phyloP scores from a whole-genome alignment of 2,888 invertebrate species.

The Callyntrura sp. region DNA sequence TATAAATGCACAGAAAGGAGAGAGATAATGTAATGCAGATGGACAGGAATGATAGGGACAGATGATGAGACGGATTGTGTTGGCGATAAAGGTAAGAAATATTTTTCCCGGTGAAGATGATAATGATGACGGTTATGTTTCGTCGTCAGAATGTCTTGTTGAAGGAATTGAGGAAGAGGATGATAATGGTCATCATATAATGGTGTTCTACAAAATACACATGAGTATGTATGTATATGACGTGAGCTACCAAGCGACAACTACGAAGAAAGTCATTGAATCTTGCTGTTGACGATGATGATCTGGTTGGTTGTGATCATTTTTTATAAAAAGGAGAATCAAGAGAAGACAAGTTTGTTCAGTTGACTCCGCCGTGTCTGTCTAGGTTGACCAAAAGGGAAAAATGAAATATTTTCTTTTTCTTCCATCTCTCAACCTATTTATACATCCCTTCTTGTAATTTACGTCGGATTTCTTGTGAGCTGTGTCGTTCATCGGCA shows the following conservation, averaged over 20 bases:
- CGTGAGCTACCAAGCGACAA: too few relatives aligned
- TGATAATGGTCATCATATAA: constrained; percentile 33
- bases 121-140: too few relatives aligned
- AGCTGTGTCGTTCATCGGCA: constrained; percentile 35
- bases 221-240: too few relatives aligned
- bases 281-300: constrained; percentile 7
- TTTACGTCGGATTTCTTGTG: not conserved
- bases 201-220: too few relatives aligned
- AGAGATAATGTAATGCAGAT: too few relatives aligned
- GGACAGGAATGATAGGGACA: constrained; percentile 39
- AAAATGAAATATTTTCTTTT: constrained; percentile 23
- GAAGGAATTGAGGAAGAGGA: constrained; percentile 7
- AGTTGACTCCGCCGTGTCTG: constrained; percentile 57
- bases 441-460: not conserved
- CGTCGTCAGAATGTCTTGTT: constrained; percentile 21
- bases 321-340: too few relatives aligned
- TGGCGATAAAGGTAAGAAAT: constrained; percentile 38
- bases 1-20: too few relatives aligned
- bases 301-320: too few relatives aligned
- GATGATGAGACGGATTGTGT: constrained; percentile 41
- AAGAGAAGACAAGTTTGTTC: too few relatives aligned
- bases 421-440: not conserved
- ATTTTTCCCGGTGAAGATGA: too few relatives aligned
- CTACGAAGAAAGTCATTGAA: constrained; percentile 54
- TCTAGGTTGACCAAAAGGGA: constrained; percentile 25